phyloP scores from a whole-genome alignment of 2,113 vertebrate species.

The Cettia cetti region DNA sequence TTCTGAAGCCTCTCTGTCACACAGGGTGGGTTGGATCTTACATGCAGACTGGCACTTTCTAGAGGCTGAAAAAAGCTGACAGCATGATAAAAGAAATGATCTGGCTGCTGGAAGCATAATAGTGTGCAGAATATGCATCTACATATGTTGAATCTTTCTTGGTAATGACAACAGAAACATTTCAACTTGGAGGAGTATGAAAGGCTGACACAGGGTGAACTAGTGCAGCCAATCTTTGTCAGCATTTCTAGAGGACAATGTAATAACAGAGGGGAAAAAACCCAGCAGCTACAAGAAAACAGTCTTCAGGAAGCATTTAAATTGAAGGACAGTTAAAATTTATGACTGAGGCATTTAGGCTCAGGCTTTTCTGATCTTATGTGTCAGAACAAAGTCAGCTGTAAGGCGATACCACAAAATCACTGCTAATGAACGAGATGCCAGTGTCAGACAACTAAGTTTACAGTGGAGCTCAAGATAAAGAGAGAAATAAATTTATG shows the following conservation, averaged over 20 bases:
- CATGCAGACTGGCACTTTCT: neutral
- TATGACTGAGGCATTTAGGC: constrained; percentile 17
- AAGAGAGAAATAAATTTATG: neutral
- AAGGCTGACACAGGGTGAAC: constrained; percentile 48
- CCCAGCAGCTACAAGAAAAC: neutral
- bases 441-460: neutral
- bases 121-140: constrained; percentile 36
- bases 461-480: neutral
- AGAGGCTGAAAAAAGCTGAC: neutral
- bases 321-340: constrained; percentile 42
- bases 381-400: constrained; percentile 22
- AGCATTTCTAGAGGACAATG: constrained; percentile 54
- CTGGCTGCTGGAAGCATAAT: constrained; percentile 4
- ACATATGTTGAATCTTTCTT: constrained; percentile 32
- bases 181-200: constrained; percentile 1
- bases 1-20: neutral
- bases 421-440: neutral
- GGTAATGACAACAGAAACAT: constrained; percentile 38
- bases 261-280: neutral
- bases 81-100: neutral
- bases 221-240: neutral
- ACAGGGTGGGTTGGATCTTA: fast-evolving
- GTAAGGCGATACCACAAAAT: neutral
- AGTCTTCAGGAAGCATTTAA: constrained; percentile 42
- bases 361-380: constrained; percentile 30